Conservation (phyloP, 2,888 invertebrate genomes). For the Melipona bicolor region DNA sequence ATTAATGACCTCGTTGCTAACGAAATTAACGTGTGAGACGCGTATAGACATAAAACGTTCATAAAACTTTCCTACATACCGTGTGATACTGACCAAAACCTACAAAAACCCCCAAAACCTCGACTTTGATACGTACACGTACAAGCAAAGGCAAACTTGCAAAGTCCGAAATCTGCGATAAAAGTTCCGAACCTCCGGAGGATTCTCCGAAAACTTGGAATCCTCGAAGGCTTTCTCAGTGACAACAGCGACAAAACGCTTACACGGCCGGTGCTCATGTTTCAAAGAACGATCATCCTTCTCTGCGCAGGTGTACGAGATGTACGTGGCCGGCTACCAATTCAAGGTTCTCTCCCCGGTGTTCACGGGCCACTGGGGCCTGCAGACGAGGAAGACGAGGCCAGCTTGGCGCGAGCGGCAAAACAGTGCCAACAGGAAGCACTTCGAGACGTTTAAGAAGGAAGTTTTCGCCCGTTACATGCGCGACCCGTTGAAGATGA, state of each 20-base stretch:
- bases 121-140: no score
- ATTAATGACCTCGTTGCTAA: neutral
- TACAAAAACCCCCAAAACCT: no score
- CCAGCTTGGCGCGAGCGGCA: conserved; percentile 95
- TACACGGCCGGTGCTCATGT: no score
- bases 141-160: no score
- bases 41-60: neutral
- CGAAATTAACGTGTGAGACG: neutral
- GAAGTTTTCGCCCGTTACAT: conserved; percentile 92
- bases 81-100: no score
- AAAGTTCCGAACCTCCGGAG: neutral
- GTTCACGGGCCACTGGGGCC: conserved; percentile 95
- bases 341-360: conserved; percentile 94
- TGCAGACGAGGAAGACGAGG: conserved; percentile 91
- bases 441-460: conserved; percentile 93
- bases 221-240: neutral
- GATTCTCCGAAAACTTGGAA: neutral
- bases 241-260: neutral
- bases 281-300: conserved; percentile 1
- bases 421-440: conserved; percentile 92
- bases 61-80: neutral
- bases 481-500: conserved; percentile 87
- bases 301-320: conserved; percentile 92
- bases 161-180: no score
- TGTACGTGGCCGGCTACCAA: conserved; percentile 94